These are phyloP conservation scores for Myoxocephalus aenaeus DNA, from an alignment of 2,797 vertebrate genomes.

Conservation along the genomic window DNA sequence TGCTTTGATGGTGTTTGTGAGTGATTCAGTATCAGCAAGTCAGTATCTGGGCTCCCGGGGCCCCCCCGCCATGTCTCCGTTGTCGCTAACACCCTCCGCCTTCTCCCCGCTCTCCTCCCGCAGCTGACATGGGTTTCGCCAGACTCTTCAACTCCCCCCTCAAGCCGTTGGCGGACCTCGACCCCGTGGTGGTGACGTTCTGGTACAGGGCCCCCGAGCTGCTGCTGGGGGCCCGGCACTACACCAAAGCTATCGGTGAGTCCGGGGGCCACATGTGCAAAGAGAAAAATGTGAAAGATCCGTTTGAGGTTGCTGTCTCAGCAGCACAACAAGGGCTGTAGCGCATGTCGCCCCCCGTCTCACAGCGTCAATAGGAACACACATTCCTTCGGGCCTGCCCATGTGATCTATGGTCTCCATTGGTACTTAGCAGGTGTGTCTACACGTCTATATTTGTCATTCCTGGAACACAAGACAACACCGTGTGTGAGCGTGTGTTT, in stretches of 20 bases:
- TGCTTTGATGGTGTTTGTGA: neutral
- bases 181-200: slow-evolving; percentile 99
- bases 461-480: slow-evolving; percentile 19
- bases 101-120: slow-evolving; percentile 1
- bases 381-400: neutral
- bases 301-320: no score
- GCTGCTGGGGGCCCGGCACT: slow-evolving; percentile 96
- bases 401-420: neutral
- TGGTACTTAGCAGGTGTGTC: slow-evolving; percentile 3
- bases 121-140: slow-evolving; percentile 99
- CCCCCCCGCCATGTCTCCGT: neutral
- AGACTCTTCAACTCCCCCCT: slow-evolving; percentile 99
- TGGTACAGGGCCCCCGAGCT: slow-evolving; percentile 99
- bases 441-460: slow-evolving; percentile 26
- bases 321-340: neutral
- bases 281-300: no score
- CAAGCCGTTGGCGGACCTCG: slow-evolving; percentile 98
- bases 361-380: neutral
- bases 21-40: neutral
- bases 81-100: slow-evolving; percentile 15
- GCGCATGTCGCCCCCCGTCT: neutral
- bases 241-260: slow-evolving; percentile 99
- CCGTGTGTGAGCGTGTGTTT: neutral
- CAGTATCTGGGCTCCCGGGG: neutral
- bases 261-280: slow-evolving; percentile 17